A percentile compares a stretch with the other conserved stretches of the same genome.
Conservation (phyloP, 1,140 invertebrate genomes). For the Drosophila sproati region DNA sequence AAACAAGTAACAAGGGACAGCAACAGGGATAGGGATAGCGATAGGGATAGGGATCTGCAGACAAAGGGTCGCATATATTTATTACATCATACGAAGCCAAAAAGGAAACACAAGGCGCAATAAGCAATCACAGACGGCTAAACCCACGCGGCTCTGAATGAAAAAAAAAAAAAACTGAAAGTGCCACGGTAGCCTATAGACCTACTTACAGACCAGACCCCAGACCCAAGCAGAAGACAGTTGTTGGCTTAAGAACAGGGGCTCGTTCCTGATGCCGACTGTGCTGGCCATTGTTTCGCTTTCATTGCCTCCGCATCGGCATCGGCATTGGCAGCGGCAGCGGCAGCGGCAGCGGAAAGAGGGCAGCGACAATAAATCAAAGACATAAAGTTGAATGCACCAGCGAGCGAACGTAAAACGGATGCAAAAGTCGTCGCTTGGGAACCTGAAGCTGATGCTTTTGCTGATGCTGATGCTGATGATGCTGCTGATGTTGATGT, state of each 20-base stretch:
- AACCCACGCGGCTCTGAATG: conserved; percentile 50
- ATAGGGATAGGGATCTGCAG: conserved; percentile 36
- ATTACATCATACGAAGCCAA: conserved; percentile 69
- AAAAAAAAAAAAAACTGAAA: conserved; percentile 63
- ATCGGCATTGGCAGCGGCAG: conserved; percentile 13
- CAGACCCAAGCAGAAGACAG: conserved; percentile 35
- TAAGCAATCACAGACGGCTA: conserved; percentile 59
- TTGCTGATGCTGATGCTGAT: conserved; percentile 31
- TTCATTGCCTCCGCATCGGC: conserved; percentile 56
- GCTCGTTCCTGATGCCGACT: conserved; percentile 31
- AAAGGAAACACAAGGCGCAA: conserved; percentile 24
- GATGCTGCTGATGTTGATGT: conserved; percentile 35
- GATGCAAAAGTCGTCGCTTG: conserved; percentile 77
- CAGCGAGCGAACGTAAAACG: conserved; percentile 58
- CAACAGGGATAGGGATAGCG: background rate
- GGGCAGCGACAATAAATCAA: conserved; percentile 75
- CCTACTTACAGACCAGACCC: conserved; percentile 63
- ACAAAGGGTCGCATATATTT: conserved; percentile 71
- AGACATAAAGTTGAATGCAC: conserved; percentile 81
- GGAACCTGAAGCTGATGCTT: conserved; percentile 60
- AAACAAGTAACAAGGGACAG: conserved; percentile 12
- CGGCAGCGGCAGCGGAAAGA: conserved; percentile 5
- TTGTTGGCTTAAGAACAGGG: conserved; percentile 43
- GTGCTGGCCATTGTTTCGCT: conserved; percentile 67
- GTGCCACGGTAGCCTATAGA: conserved; percentile 80